These are phyloP conservation scores for Incurvaria masculella DNA, from an alignment of 2,888 invertebrate species.

Conservation along the genomic window DNA sequence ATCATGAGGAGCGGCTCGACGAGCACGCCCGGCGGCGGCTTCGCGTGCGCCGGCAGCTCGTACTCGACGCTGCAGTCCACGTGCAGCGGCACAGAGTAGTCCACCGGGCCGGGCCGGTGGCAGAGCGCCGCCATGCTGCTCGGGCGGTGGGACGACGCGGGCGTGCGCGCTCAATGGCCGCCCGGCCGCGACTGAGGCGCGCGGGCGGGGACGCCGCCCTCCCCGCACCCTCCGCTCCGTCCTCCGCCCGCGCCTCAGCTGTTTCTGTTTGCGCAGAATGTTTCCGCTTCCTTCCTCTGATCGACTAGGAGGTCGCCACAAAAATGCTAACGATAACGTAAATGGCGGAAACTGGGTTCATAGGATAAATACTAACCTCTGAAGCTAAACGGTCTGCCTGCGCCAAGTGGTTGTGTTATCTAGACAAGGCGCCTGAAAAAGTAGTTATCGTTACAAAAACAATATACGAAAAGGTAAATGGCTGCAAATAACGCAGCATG, in stretches of 20 bases:
- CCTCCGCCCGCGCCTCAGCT: background rate
- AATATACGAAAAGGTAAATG: no score
- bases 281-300: no score
- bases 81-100: constrained; percentile 67
- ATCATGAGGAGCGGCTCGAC: constrained; percentile 73
- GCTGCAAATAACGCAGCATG: no score
- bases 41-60: constrained; percentile 70
- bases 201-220: background rate
- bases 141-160: background rate
- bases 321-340: no score
- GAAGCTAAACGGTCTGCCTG: no score
- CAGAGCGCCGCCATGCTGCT: background rate
- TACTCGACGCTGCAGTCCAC: constrained; percentile 76
- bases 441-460: no score
- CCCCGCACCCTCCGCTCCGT: background rate
- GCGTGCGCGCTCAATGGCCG: background rate
- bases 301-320: no score
- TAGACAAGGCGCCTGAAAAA: no score
- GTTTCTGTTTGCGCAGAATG: no score
- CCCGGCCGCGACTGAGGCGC: background rate
- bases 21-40: constrained; percentile 65
- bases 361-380: no score
- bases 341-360: no score
- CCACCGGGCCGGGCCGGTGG: constrained; percentile 21
- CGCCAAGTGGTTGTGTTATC: no score